Base-by-base conservation (phyloP, 2,797 vertebrate species). In the Leptodactylus fallax region DNA sequence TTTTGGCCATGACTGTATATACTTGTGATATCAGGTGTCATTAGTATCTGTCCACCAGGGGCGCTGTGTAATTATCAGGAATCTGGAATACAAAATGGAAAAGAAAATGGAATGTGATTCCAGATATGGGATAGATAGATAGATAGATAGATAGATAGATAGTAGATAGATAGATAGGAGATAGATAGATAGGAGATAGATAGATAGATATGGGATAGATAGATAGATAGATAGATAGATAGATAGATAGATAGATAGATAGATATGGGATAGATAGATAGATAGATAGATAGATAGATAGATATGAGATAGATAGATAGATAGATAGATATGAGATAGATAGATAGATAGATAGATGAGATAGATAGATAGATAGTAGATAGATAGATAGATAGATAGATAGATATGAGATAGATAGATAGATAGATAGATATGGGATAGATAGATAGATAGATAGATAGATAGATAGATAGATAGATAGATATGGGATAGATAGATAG, bases 201-300 rank as follows among this genome's bases (percentile, higher is more conserved):
- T 27, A 25, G 10, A 14, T 61, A 23, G 61, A 23, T n/a, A n/a
- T n/a, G n/a, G n/a, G 65, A 36, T 27, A 47, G 27, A 72, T 71
- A 45, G 63, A 65, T 65, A 13, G 63, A 65, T 67, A 13, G 23
- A 11, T 23, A n/a, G n/a, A 63, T 23, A 25, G 63, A 25, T 27
- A 27, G 63, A 67, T 67, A 13, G n/a, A n/a, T 61, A 23, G 61
- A 65, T 23, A 23, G 60, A 63, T 63, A n/a, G 60, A 23, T 17
- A 23, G 60, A 63, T 21, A 23, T n/a, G n/a, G n/a, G 10, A 65
- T 65, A 27, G 65, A 69, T 69, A 27, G 65, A 69, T 67, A 27
- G 63, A 12, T 63, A 25, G 63, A 67, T 67, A 14, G n/a, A 65
- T 69, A 65, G 61, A 65, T 67, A 27, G 65, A 69, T 69, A n/a